Base-by-base conservation (phyloP, 2,113 vertebrate genomes). In the Nycticebus coucang region DNA sequence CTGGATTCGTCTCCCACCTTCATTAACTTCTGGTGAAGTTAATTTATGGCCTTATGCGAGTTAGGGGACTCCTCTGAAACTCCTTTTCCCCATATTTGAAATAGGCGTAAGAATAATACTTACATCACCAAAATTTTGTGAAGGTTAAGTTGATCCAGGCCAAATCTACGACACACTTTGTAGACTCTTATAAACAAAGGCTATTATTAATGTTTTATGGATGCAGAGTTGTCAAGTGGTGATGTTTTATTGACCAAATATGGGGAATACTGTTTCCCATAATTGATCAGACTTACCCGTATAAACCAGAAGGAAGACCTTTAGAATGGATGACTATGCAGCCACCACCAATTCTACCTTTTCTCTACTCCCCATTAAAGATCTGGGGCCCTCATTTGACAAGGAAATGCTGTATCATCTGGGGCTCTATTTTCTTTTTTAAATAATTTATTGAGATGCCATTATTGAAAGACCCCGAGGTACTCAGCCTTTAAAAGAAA, bases 391-490 rank as follows among this genome's bases (percentile, higher is more conserved):
- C 55, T 66, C 71, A 35, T 57, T 94, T 86, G 60, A 87, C 89
- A 87, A 77, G 82, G 83, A 72, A 86, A 89, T 75, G 57, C 26
- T 83, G 75, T 77, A 80, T 66, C 45, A 9, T 50, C 57, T 89
- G 77, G 45, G 55, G 71, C 30, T 85, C 87, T 81, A 92, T 96
- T 96, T 98, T 92, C 68, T 93, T 95, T 95, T 96, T 89, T 86
- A 94, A 96, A 97, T 96, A 89, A 95, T 96, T 93, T 92, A 93
- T 95, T 96, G 92, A 89, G 91, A 69, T 13, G 59, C n/a, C 64
- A 50, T 95, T 95, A 80, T 94, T 96, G 64, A 81, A 95, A 97
- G 94, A 86, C 71, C 94, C 89, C 17, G 35, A 94, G 87, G 75
- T 75, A 57, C 55, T 96, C 74, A 87, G 71, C 75, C 55, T 50